Conservation (phyloP, 2,888 invertebrate species). For the Pardosa pseudoannulata region DNA sequence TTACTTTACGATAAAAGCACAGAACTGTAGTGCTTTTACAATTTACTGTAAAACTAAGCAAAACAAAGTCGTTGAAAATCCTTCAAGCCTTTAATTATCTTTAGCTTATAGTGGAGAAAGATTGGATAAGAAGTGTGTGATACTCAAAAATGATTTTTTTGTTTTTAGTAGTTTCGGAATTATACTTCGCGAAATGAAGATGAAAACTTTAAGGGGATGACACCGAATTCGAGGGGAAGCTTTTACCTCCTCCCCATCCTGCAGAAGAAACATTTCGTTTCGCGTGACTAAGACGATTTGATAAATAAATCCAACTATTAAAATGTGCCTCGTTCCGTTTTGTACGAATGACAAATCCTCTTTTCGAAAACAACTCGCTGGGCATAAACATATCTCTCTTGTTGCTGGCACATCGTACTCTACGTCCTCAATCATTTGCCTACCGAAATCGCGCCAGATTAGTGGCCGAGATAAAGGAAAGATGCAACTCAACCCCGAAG, state of each 20-base stretch:
- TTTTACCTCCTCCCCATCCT: neutral
- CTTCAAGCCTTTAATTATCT: too few species aligned
- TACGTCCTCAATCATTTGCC: constrained; percentile 60
- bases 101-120: too few species aligned
- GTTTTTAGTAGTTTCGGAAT: neutral
- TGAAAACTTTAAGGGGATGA: neutral
- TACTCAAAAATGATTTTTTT: neutral
- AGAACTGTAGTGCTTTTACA: too few species aligned
- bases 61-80: too few species aligned
- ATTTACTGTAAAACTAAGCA: too few species aligned
- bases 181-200: neutral
- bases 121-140: too few species aligned
- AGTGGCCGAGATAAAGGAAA: constrained; percentile 29
- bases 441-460: constrained; percentile 67
- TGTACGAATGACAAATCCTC: constrained; percentile 52
- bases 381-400: constrained; percentile 61
- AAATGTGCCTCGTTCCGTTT: constrained; percentile 44
- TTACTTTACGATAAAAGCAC: too few species aligned
- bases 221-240: neutral
- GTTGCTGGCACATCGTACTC: constrained; percentile 5
- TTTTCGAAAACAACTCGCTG: constrained; percentile 38
- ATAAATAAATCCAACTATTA: constrained; percentile 66
- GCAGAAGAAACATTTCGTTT: neutral
- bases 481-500: neutral
- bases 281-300: constrained; percentile 18